Evolutionary conservation across 2,888 invertebrate genomes (phyloP).

Genomic region (Invenusta paracnida): DNA sequence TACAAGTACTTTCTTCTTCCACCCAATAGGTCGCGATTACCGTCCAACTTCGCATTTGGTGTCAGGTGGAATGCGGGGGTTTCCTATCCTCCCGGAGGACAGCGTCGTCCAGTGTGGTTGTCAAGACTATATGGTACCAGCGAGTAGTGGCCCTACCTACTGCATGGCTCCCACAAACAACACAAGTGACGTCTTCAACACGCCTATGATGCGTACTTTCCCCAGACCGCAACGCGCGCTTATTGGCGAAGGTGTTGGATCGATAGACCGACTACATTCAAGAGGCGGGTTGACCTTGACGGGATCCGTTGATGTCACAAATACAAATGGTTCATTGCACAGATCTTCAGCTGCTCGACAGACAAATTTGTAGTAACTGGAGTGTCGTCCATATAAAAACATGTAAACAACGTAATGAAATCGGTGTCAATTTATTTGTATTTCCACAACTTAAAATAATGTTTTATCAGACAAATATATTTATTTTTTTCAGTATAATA

Average conservation of each 20-base stretch:
- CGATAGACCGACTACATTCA: not conserved
- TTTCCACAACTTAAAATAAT: no score
- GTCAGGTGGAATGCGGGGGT: not conserved
- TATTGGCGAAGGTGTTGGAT: not conserved
- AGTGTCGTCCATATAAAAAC: no score
- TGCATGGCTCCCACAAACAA: not conserved
- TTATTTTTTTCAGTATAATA: no score
- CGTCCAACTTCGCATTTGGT: not conserved
- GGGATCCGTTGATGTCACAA: not conserved
- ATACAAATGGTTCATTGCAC: not conserved
- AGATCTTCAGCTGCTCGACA: not conserved
- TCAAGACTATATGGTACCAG: not conserved
- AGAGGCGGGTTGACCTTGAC: not conserved
- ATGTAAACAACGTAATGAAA: no score
- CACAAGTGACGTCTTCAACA: not conserved
- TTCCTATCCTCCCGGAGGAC: conserved; percentile 4
- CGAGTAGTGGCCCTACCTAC: not conserved
- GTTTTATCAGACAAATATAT: no score
- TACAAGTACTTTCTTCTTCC: no score
- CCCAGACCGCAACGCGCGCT: not conserved
- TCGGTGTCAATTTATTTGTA: no score
- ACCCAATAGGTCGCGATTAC: not conserved
- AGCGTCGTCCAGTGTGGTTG: conserved; percentile 21
- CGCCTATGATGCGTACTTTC: not conserved
- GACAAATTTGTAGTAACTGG: not conserved